Evolutionary conservation across 2,113 vertebrate species (phyloP).

Genomic region (Lepus europaeus): DNA sequence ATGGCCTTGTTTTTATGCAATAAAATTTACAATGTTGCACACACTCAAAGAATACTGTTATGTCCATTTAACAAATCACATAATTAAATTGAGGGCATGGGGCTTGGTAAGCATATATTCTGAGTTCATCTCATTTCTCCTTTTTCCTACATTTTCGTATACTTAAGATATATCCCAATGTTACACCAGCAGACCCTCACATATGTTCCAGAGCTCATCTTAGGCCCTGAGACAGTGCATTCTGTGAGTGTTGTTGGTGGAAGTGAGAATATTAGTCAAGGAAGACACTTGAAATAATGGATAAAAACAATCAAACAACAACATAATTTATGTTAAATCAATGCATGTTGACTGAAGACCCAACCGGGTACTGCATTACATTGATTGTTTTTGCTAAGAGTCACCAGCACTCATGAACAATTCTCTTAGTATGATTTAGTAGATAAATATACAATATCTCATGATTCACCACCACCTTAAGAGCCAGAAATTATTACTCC

Average conservation of each 20-base stretch:
- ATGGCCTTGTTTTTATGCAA: too few relatives aligned
- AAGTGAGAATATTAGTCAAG: not conserved
- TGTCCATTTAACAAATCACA: not conserved
- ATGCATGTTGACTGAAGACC: not conserved
- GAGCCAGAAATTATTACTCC: not conserved
- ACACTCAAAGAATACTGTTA: not conserved
- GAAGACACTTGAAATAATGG: not conserved
- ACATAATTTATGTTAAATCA: not conserved
- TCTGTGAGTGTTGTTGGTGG: fast-evolving
- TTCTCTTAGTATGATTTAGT: not conserved
- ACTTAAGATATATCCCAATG: fast-evolving
- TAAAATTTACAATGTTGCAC: not conserved
- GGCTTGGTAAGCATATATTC: not conserved
- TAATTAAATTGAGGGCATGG: not conserved
- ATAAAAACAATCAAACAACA: not conserved
- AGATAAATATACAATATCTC: not conserved
- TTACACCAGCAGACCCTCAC: fast-evolving
- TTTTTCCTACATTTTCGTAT: too few relatives aligned
- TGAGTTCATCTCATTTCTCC: not conserved
- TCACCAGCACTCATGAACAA: not conserved
- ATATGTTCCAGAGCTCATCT: fast-evolving
- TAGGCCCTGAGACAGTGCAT: not conserved
- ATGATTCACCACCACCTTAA: not conserved
- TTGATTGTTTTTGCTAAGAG: not conserved
- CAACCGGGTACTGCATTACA: not conserved